A percentile compares a stretch with the other conserved stretches of the same genome.
These are phyloP conservation scores for Vanessa tameamea DNA, from an alignment of 1,140 invertebrate species.

Conservation along the genomic window DNA sequence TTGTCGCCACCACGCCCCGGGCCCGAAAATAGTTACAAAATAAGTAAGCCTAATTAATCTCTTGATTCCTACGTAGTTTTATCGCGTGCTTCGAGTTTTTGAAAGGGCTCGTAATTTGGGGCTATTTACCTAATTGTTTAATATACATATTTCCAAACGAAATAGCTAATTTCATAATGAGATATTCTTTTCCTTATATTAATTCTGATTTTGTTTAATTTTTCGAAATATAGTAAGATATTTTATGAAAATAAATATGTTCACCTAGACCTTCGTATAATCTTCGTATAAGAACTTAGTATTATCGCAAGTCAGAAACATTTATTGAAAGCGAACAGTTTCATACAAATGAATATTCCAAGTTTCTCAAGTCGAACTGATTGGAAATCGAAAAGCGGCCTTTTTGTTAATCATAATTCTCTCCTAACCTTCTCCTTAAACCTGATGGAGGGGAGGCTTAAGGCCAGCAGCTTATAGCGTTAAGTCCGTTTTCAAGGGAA, in stretches of 20 bases:
- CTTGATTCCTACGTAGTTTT: slow-evolving; percentile 33
- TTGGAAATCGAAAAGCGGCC: slow-evolving; percentile 23
- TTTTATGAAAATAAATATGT: slow-evolving; percentile 4
- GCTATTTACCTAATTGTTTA: slow-evolving; percentile 4
- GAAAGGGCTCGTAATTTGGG: background rate
- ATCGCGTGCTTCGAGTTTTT: slow-evolving; percentile 20
- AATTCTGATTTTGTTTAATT: background rate
- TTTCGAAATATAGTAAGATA: background rate
- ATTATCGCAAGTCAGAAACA: slow-evolving; percentile 30
- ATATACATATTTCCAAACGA: background rate
- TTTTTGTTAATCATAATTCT: slow-evolving; percentile 28
- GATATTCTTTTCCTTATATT: background rate
- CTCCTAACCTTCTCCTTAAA: background rate
- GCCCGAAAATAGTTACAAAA: slow-evolving; percentile 38
- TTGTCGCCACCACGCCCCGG: slow-evolving; percentile 36
- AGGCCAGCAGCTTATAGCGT: background rate
- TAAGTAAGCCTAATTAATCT: slow-evolving; percentile 44
- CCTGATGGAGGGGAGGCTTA: too few relatives aligned
- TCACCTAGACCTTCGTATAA: slow-evolving; percentile 5
- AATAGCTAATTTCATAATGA: background rate
- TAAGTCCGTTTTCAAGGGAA: slow-evolving; percentile 9
- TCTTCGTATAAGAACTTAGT: slow-evolving; percentile 6
- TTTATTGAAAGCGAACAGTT: slow-evolving; percentile 34
- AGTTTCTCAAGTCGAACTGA: slow-evolving; percentile 23
- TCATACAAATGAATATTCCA: slow-evolving; percentile 28